A percentile compares a stretch with the other conserved stretches of the same genome.
Evolutionary conservation across 2,888 invertebrate species (phyloP).

Genomic region (Athalia cordata): DNA sequence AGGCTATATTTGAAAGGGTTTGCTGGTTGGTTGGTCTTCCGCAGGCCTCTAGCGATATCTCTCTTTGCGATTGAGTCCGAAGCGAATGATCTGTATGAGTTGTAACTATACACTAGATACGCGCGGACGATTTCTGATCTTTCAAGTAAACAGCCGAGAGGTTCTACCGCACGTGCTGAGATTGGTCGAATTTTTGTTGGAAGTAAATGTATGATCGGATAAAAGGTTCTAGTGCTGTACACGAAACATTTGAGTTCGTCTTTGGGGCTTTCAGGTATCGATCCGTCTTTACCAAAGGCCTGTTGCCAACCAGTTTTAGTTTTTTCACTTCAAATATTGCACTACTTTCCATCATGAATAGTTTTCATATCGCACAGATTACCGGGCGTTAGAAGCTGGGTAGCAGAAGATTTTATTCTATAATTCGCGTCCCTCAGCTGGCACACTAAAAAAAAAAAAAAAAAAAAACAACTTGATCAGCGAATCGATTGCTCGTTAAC

Average conservation of each 20-base stretch:
- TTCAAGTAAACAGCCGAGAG: constrained; percentile 38
- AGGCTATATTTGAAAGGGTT: neutral
- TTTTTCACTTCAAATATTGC: neutral
- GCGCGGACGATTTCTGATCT: constrained; percentile 32
- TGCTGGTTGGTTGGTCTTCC: neutral
- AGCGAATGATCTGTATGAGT: neutral
- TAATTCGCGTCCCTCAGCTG: too few relatives aligned
- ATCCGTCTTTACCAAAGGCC: neutral
- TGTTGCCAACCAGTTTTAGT: neutral
- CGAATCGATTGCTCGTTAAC: too few relatives aligned
- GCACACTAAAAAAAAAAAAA: too few relatives aligned
- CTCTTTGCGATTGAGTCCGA: neutral
- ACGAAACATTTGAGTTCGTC: constrained; percentile 27
- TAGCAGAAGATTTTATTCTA: too few relatives aligned
- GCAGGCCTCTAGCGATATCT: neutral
- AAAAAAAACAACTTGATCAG: too few relatives aligned
- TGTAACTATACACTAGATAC: neutral
- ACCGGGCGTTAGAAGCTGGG: too few relatives aligned
- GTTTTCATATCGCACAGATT: too few relatives aligned
- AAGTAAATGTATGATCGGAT: constrained; percentile 29
- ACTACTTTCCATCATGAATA: too few relatives aligned
- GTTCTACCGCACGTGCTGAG: constrained; percentile 31
- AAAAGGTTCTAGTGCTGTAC: constrained; percentile 27
- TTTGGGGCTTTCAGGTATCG: constrained; percentile 22
- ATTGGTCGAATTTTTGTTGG: constrained; percentile 39